A percentile compares a stretch with the other conserved stretches of the same genome.
phyloP scores from a whole-genome alignment of 2,797 vertebrate genomes.

The Eupleurogrammus muticus region DNA sequence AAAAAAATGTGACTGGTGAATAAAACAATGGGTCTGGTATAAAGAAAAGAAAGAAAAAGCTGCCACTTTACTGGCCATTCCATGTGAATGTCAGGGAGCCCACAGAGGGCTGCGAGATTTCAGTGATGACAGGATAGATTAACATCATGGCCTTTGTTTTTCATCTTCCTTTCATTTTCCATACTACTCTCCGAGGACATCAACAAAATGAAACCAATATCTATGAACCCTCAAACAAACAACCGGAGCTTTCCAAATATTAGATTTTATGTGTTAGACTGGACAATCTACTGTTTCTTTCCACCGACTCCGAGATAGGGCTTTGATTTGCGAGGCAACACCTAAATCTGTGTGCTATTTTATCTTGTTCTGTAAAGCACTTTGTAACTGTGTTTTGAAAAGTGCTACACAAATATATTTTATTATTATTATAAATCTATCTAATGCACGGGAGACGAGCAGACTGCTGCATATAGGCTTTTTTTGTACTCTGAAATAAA shows the following conservation, averaged over 20 bases:
- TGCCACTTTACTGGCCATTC: conserved; percentile 80
- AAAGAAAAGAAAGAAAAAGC: conserved; percentile 47
- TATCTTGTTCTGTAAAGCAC: too few relatives aligned
- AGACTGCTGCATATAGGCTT: conserved; percentile 16
- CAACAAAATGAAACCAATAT: conserved; percentile 75
- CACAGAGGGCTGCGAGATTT: conserved; percentile 62
- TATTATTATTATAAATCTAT: conserved; percentile 5
- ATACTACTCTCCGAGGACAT: conserved; percentile 61
- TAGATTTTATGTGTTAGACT: conserved; percentile 54
- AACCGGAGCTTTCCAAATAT: conserved; percentile 63
- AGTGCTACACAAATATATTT: too few relatives aligned
- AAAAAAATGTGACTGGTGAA: conserved; percentile 70
- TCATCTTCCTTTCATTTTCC: conserved; percentile 75
- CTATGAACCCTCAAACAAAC: conserved; percentile 57
- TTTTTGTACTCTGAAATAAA: conserved; percentile 43
- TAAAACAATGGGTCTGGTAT: conserved; percentile 73
- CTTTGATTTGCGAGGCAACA: conserved; percentile 45
- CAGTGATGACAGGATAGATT: conserved; percentile 78
- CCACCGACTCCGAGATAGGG: conserved; percentile 13
- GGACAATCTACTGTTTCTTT: conserved; percentile 42
- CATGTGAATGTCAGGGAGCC: conserved; percentile 70
- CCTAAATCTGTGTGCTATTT: conserved; percentile 9
- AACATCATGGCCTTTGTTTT: conserved; percentile 77
- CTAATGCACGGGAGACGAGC: conserved; percentile 39
- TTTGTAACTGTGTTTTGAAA: too few relatives aligned